Base-by-base conservation (phyloP, 1,140 invertebrate genomes). In the Drosophila serrata region DNA sequence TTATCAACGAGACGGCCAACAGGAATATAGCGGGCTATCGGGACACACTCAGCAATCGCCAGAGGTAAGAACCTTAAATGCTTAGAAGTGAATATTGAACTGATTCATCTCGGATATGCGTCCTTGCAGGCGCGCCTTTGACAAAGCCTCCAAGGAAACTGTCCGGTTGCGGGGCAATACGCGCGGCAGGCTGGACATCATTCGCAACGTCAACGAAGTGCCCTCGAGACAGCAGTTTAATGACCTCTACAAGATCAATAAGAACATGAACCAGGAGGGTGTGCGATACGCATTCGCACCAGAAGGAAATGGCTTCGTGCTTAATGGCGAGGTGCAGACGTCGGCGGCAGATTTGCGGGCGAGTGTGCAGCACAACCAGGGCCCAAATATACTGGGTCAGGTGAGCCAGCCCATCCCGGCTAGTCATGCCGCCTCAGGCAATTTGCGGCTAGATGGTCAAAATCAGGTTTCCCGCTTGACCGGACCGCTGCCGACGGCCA, bases 191-290 rank as follows among this genome's bases (percentile, higher is more conserved):
- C 48, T 85, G 37, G 88, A 91, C 53, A 77, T 92, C 12, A 92
- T 92, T 56, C 90, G 91, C 6, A 75, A 63, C 24, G 76, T 81
- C 6, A 92, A 92, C 51, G 84, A 92, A n/a, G 78, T 92, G 43
- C 90, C 87, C 7, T 77, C 81, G 12, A 64, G 65, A 1, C 82
- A 92, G 56, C 70, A 90, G 40, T 80, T 92, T 17, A 92, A 91
- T 46, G 91, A 92, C 75, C 53, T 92, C 0, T 91, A 69, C 35
- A 92, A 80, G 73, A 91, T 88, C 35, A 92, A 92, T 29, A 76
- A 57, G 43, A 39, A 88, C 13, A n/a, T 91, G 29, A 92, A 92
- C 29, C 13, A 74, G 33, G 29, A 62, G 8, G 79, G 74, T 3
- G 53, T 92, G 4, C 74, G 81, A 4, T 70, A 77, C 35, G 42